A percentile compares a stretch with the other conserved stretches of the same genome.
Conservation (phyloP, 2,888 invertebrate genomes). For the Ypsolopha scabrella region DNA sequence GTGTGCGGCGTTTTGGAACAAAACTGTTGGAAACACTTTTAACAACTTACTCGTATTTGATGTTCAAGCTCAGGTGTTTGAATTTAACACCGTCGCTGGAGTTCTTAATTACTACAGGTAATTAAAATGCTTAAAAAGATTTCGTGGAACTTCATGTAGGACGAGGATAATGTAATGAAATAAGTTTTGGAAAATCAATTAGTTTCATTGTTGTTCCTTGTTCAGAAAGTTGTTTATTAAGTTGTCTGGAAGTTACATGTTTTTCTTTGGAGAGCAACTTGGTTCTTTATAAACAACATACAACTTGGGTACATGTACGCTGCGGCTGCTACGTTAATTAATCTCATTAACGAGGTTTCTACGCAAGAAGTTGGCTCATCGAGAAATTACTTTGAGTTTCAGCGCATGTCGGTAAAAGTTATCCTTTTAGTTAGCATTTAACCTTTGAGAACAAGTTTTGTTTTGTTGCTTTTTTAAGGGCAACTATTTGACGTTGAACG, state of each 20-base stretch:
- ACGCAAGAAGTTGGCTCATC: too few species aligned
- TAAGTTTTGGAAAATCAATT: constrained; percentile 19
- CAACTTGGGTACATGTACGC: too few species aligned
- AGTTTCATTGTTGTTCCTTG: constrained; percentile 15
- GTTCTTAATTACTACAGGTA: not conserved
- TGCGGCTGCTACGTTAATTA: not conserved
- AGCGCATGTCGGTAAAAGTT: not conserved
- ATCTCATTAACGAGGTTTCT: not conserved
- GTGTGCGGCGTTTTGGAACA: too few species aligned
- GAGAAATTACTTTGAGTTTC: constrained; percentile 13
- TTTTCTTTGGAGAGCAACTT: constrained; percentile 14
- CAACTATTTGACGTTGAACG: too few species aligned
- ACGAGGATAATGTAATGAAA: constrained; percentile 10
- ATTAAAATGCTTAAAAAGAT: not conserved
- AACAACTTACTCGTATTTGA: too few species aligned
- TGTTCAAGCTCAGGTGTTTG: not conserved
- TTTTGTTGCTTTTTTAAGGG: constrained; percentile 22
- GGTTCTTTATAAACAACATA: constrained; percentile 3
- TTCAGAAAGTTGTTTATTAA: constrained; percentile 16
- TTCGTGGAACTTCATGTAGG: constrained; percentile 3
- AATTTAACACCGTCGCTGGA: not conserved
- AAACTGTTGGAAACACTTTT: too few species aligned
- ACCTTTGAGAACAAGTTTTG: constrained; percentile 5
- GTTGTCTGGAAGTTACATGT: constrained; percentile 14
- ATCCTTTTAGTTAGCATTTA: not conserved